phyloP scores from a whole-genome alignment of 2,888 invertebrate species.

The Sicus ferrugineus region DNA sequence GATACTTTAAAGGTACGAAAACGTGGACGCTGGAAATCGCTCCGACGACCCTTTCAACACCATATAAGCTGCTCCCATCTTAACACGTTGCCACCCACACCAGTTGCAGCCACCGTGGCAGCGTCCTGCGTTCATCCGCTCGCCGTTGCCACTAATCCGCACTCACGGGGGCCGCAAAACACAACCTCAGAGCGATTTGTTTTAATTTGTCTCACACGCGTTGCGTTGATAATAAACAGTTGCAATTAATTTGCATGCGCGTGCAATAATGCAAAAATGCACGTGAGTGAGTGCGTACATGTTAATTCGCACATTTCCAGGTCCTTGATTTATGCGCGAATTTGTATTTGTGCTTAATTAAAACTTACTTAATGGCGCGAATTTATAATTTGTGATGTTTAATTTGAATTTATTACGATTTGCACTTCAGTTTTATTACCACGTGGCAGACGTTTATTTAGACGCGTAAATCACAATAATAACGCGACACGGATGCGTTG shows the following conservation, averaged over 20 bases:
- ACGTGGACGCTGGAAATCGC: too few species aligned
- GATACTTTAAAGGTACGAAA: too few species aligned
- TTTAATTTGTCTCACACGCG: conserved; percentile 29
- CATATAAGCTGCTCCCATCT: too few species aligned
- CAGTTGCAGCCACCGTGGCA: background rate
- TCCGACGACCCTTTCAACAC: too few species aligned
- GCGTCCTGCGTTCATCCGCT: background rate
- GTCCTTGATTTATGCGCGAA: background rate
- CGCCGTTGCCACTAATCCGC: conserved; percentile 8
- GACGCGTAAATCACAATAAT: conserved; percentile 1
- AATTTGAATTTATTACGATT: conserved; percentile 24
- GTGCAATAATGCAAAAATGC: conserved; percentile 7
- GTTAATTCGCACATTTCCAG: background rate
- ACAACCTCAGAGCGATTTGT: conserved; percentile 27
- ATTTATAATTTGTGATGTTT: conserved; percentile 1
- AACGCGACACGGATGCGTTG: too few species aligned
- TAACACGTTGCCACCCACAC: background rate
- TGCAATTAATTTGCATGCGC: conserved; percentile 19
- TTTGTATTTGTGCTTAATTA: conserved; percentile 16
- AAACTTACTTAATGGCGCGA: conserved; percentile 10
- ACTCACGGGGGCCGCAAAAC: conserved; percentile 12
- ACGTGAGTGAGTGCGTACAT: background rate
- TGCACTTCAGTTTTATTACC: background rate
- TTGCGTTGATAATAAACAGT: conserved; percentile 17
- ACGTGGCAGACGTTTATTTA: conserved; percentile 5